A percentile compares a stretch with the other conserved stretches of the same genome.
These are phyloP conservation scores for Anseranas semipalmata DNA, from an alignment of 2,113 vertebrate species.

Conservation along the genomic window DNA sequence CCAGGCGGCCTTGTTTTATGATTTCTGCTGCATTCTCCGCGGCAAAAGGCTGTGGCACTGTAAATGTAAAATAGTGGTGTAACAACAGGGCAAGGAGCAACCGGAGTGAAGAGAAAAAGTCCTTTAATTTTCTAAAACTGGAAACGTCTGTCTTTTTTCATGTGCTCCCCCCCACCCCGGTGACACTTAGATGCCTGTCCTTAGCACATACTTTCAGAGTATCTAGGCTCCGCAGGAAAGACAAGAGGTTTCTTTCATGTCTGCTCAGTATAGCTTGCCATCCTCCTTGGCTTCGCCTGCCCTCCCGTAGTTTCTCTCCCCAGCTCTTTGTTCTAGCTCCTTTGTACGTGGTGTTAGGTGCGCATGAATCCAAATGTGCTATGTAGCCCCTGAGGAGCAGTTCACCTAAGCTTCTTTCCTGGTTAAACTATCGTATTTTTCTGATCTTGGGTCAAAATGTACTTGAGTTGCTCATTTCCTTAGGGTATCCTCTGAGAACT, in stretches of 20 bases:
- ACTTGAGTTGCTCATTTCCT: background rate
- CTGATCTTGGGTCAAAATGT: slow-evolving; percentile 36
- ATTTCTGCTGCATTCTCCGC: background rate
- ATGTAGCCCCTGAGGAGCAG: slow-evolving; percentile 6
- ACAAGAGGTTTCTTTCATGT: background rate
- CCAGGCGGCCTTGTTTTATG: background rate
- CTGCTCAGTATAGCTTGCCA: slow-evolving; percentile 10
- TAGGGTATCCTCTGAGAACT: background rate
- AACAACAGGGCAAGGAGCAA: background rate
- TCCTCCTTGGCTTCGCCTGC: background rate
- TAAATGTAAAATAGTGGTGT: background rate
- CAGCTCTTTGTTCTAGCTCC: slow-evolving; percentile 11
- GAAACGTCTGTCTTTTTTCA: background rate
- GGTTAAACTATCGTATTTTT: background rate
- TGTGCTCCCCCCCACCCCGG: background rate
- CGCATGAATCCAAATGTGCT: slow-evolving; percentile 35
- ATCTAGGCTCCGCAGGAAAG: background rate
- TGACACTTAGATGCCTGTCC: background rate
- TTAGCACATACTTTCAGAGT: background rate
- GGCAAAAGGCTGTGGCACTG: background rate
- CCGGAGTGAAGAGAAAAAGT: background rate
- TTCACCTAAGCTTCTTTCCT: background rate
- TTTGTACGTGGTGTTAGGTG: slow-evolving; percentile 19
- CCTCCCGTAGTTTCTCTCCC: background rate
- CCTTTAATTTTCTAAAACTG: background rate